Evolutionary conservation across 2,113 vertebrate species (phyloP).

Genomic region (Sorex araneus): DNA sequence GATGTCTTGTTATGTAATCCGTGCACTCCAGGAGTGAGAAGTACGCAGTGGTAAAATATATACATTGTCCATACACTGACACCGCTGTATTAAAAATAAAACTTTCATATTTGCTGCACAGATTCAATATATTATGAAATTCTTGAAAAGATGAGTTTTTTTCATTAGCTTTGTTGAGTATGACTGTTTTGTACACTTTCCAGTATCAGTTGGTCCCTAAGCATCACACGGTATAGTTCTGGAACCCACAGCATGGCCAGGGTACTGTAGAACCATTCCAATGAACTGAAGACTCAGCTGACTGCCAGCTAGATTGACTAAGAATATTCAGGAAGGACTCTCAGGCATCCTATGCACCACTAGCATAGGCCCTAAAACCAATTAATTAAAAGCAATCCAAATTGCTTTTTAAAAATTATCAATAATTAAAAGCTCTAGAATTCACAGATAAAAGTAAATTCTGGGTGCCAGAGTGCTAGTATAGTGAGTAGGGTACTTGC

Average conservation of each 20-base stretch:
- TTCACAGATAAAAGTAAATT: background rate
- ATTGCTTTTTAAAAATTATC: background rate
- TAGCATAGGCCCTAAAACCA: too few relatives aligned
- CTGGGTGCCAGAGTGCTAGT: background rate
- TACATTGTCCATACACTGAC: background rate
- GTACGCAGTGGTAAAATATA: background rate
- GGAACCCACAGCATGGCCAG: too few relatives aligned
- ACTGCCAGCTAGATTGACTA: too few relatives aligned
- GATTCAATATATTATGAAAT: background rate
- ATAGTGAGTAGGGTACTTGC: too few relatives aligned
- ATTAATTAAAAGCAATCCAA: background rate
- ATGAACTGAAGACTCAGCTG: too few relatives aligned
- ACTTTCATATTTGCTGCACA: background rate
- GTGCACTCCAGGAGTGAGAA: background rate
- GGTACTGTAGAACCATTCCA: too few relatives aligned
- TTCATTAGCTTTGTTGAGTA: background rate
- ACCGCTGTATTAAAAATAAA: background rate
- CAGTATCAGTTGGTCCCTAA: too few relatives aligned
- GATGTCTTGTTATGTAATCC: conserved; percentile 28
- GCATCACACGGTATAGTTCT: too few relatives aligned
- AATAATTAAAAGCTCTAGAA: background rate
- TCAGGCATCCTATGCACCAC: too few relatives aligned
- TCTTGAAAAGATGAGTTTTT: background rate
- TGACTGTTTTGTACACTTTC: background rate
- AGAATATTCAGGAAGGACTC: too few relatives aligned